Base-by-base conservation (phyloP, 2,113 vertebrate genomes). In the Myotis yumanensis region DNA sequence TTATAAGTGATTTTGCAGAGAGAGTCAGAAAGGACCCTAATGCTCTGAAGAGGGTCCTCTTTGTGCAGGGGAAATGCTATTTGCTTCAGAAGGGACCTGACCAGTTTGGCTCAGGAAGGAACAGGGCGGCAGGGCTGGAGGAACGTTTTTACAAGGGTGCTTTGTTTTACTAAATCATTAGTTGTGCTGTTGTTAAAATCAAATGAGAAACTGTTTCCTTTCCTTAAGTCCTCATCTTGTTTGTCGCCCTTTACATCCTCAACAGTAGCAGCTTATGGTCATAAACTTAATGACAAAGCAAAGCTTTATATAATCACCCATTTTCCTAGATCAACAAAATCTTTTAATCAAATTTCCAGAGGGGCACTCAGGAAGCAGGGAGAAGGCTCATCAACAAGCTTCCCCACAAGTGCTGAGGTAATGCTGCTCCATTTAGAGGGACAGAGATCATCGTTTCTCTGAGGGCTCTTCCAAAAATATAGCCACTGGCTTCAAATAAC, bases 261-360 rank as follows among this genome's bases (percentile, higher is more conserved):
- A 90, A 54, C 73, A 80, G 7, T 71, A 94, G 57, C 37, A 83
- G 43, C 35, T 64, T 76, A 23, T 51, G 37, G 37, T 79, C 59
- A 85, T 88, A 72, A 93, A 93, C 1, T 81, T 62, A 62, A 62
- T 28, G 64, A 73, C 68, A 91, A 35, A 30, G 71, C 51, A 57
- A 90, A 94, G 46, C 51, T 89, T 95, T 93, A 93, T 69, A 52
- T 22, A 77, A 94, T 71, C 76, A 94, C 28, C 30, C 48, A 93
- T 72, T 90, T 92, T 86, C 54, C 59, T 81, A 84, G 76, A 95
- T 89, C 54, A 95, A 94, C 68, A 94, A 48, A 90, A 87, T 89
- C n/a, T 81, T 91, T 91, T 89, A 85, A 94, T 94, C 76, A 90
- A 35, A 96, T 85, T 89, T 94, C 87, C 90, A 84, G 6, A 28